Evolutionary conservation across 2,888 invertebrate species (phyloP), one percentile per base, ranked within the genome.

Genomic region (Chymomyza amoena): DNA sequence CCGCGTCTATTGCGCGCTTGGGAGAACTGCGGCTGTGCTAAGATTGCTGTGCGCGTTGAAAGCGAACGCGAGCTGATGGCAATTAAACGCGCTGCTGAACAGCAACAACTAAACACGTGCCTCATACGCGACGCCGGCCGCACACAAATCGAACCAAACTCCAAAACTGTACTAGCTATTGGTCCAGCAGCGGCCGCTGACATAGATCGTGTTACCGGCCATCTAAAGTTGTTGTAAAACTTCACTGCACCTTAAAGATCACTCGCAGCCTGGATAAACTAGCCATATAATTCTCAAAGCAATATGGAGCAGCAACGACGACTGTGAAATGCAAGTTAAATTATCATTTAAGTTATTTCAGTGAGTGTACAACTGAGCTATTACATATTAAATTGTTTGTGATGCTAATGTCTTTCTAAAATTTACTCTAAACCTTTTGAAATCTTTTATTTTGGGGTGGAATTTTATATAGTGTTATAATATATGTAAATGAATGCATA

Each of bases 51-150:
- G 0, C 96, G 96, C 92, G 93, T 94, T 18, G 97, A 97, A 50
- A 95, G 94, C 32, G 95, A 97, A 90, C 93, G 94, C 63, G 95
- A 95, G 84, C 92, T 98, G 79, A 91, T 95, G 77, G 92, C 94
- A 74, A 92, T 98, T 65, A 93, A 94, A 54, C 93, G 93, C 65
- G 93, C 94, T 73, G 98, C 98, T 0, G 94, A 93, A 80, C 92
- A 93, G 39, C 90, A 93, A 70, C 95, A 96, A 39, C 92, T 98
- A 0, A 92, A 95, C 51, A 94, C 95, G 13, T 95, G 95, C 73
- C 90, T 97, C 36, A 95, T 99, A 72, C 93, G 95, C 76, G 98
- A 99, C 92, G 98, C 98, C 5, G 99, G 99, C 2, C 94, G 97
- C 79, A 99, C 98, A 6, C 98, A 99, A 92, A 96, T 99, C 75